Conservation (phyloP, 2,888 invertebrate species). For the Polyommatus icarus region DNA sequence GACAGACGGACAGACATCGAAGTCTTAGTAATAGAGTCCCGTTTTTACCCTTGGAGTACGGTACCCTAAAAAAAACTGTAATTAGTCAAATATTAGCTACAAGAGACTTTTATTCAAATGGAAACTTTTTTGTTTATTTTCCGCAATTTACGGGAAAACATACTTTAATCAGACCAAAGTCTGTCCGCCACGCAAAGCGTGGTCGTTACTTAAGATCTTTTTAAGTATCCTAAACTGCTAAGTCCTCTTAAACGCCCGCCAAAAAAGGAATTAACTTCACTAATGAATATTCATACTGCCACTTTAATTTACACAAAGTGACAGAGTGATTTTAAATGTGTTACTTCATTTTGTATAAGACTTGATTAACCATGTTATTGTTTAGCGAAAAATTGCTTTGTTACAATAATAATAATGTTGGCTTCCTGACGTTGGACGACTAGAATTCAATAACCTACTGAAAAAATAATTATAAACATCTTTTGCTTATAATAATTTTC, state of each 20-base stretch:
- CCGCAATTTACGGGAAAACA: not conserved
- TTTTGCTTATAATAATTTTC: no score
- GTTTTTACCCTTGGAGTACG: no score
- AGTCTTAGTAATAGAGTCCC: no score
- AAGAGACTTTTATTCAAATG: not conserved
- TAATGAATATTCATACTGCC: conserved; percentile 58
- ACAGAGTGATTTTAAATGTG: conserved; percentile 40
- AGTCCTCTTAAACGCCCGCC: not conserved
- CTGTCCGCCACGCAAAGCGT: not conserved
- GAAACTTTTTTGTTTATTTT: not conserved
- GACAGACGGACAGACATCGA: no score
- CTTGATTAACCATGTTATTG: not conserved
- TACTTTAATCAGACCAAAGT: not conserved
- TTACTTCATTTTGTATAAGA: not conserved
- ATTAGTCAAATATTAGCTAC: not conserved
- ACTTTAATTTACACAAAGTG: conserved; percentile 44
- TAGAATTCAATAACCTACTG: no score
- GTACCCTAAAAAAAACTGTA: not conserved
- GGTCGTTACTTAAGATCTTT: conserved; percentile 22
- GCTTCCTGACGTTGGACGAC: no score
- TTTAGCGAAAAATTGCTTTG: not conserved
- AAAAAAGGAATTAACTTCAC: conserved; percentile 39
- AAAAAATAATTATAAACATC: no score
- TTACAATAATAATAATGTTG: no score
- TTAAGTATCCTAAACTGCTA: conserved; percentile 25